Conservation (phyloP, 2,113 vertebrate genomes). For the Callopanchax toddi region DNA sequence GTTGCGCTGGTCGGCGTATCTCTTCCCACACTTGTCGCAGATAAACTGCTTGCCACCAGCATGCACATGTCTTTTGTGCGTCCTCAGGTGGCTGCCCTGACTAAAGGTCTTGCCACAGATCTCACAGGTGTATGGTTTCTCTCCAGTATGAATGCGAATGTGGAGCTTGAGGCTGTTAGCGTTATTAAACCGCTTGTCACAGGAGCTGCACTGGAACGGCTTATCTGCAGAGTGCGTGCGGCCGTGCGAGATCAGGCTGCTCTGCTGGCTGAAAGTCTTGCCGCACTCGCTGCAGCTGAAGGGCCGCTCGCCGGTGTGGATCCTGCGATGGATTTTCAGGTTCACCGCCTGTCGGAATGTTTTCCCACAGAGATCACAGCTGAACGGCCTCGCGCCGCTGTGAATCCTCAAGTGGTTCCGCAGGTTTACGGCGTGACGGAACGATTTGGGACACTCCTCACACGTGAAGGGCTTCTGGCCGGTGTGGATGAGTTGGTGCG, state of each 20-base stretch:
- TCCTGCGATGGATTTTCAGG: conserved; percentile 77
- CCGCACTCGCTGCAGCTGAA: conserved; percentile 75
- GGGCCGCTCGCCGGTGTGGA: conserved; percentile 79
- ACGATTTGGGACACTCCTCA: conserved; percentile 66
- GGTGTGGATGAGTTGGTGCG: conserved; percentile 76
- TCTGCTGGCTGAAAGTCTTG: conserved; percentile 80
- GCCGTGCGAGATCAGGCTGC: conserved; percentile 74
- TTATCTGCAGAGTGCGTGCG: conserved; percentile 73
- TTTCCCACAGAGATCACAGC: conserved; percentile 76
- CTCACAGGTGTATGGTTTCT: conserved; percentile 77
- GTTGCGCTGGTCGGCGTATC: conserved; percentile 77
- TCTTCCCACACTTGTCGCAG: conserved; percentile 79
- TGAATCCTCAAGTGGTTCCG: conserved; percentile 76
- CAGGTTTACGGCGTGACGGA: conserved; percentile 76
- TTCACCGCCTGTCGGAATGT: conserved; percentile 76
- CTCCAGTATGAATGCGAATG: conserved; percentile 72
- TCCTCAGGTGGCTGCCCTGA: conserved; percentile 79
- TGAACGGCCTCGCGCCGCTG: conserved; percentile 67
- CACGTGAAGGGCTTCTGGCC: conserved; percentile 76
- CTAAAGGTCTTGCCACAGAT: conserved; percentile 74
- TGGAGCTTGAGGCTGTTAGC: conserved; percentile 80
- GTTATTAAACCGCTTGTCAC: conserved; percentile 78
- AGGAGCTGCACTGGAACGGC: conserved; percentile 67
- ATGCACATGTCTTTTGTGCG: conserved; percentile 77
- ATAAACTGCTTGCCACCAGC: conserved; percentile 80